These are phyloP conservation scores for Hydropotes inermis DNA, from an alignment of 2,113 vertebrate species.

Conservation along the genomic window DNA sequence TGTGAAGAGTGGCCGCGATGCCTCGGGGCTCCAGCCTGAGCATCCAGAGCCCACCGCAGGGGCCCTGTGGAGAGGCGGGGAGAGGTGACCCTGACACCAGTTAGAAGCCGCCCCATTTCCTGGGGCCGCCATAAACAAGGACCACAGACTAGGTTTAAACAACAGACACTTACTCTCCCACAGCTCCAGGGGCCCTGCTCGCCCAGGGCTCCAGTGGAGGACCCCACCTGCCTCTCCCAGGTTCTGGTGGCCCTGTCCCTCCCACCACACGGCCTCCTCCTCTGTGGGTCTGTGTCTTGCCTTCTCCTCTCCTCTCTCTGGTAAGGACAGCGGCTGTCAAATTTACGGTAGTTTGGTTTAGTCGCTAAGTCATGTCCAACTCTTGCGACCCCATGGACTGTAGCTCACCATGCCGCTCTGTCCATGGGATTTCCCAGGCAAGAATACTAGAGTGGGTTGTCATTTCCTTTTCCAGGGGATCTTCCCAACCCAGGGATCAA, in stretches of 20 bases:
- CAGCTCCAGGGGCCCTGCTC: background rate
- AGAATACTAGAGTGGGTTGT: background rate
- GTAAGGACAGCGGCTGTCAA: background rate
- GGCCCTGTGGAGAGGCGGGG: background rate
- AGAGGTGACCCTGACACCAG: background rate
- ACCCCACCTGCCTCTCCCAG: background rate
- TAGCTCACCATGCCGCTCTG: background rate
- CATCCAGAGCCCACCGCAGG: background rate
- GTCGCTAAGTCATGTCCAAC: background rate
- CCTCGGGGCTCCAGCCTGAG: background rate
- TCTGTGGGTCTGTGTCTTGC: background rate
- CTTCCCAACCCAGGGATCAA: background rate
- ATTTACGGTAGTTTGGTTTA: background rate
- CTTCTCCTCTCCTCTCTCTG: background rate
- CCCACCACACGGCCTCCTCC: background rate
- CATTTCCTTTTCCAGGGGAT: background rate
- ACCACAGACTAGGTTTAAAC: background rate
- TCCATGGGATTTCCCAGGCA: background rate
- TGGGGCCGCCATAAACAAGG: background rate
- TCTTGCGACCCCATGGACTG: background rate
- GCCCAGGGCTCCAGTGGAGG: rapidly evolving
- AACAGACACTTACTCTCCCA: background rate
- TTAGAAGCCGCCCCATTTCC: background rate
- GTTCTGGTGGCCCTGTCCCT: background rate
- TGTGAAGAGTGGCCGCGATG: too few species aligned